Evolutionary conservation across 2,113 vertebrate species (phyloP).

Genomic region (Neogobius melanostomus): DNA sequence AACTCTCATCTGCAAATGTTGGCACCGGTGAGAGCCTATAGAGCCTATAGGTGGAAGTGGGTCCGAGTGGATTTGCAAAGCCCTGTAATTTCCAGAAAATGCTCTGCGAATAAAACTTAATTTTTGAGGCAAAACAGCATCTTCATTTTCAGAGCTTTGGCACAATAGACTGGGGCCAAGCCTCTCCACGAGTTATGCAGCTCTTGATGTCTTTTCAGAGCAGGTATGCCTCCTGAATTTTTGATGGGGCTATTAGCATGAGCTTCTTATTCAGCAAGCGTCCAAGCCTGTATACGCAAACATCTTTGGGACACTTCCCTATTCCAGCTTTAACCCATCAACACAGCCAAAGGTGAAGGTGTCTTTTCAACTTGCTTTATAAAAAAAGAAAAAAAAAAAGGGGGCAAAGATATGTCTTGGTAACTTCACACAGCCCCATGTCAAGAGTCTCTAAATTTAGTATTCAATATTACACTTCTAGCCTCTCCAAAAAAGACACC

Average conservation of each 20-base stretch:
- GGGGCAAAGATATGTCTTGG: constrained; percentile 59
- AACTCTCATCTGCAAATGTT: too few species aligned
- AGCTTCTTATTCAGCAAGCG: constrained; percentile 39
- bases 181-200: constrained; percentile 53
- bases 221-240: constrained; percentile 42
- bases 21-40: too few species aligned
- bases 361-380: constrained; percentile 73
- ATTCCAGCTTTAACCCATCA: constrained; percentile 55
- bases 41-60: too few species aligned
- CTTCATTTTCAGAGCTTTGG: constrained; percentile 69
- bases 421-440: constrained; percentile 55
- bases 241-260: constrained; percentile 54
- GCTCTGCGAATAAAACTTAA: too few species aligned
- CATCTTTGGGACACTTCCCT: constrained; percentile 4
- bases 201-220: constrained; percentile 56
- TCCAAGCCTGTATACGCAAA: constrained; percentile 1
- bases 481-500: constrained; percentile 59
- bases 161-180: constrained; percentile 62
- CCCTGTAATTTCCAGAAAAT: too few species aligned
- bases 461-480: constrained; percentile 68
- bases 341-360: constrained; percentile 71
- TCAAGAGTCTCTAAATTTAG: constrained; percentile 68
- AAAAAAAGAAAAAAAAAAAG: constrained; percentile 67
- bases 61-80: too few species aligned
- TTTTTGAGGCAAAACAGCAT: constrained; percentile 74